phyloP scores from a whole-genome alignment of 2,113 vertebrate species.

The Neotoma lepida region DNA sequence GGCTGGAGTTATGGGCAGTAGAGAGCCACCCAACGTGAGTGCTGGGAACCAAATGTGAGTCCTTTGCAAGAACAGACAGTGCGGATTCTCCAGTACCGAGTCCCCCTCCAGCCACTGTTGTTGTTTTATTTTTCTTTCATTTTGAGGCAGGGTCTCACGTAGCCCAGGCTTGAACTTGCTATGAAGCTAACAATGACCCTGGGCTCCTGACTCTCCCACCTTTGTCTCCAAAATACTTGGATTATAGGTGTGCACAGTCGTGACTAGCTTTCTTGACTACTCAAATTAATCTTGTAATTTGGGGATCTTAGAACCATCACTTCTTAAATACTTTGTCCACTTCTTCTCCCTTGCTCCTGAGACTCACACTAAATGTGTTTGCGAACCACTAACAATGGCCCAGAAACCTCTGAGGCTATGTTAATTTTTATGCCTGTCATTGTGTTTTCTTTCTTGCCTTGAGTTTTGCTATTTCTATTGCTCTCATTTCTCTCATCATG shows the following conservation, averaged over 20 bases:
- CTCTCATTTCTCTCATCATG: not conserved
- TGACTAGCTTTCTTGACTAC: not conserved
- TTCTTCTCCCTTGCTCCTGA: not conserved
- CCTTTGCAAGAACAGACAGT: not conserved
- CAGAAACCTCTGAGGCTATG: not conserved
- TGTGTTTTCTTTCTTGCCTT: not conserved
- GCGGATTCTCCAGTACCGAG: not conserved
- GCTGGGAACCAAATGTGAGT: not conserved
- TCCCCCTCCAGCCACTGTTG: not conserved
- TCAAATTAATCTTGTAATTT: slow-evolving; percentile 25
- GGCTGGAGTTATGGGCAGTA: not conserved
- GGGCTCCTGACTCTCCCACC: not conserved
- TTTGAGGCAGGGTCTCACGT: not conserved
- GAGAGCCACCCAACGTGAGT: not conserved
- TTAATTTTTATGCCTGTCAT: not conserved
- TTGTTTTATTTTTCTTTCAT: too few species aligned
- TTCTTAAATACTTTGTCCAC: not conserved
- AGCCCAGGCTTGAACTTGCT: not conserved
- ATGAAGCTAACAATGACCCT: not conserved
- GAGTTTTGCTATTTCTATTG: not conserved
- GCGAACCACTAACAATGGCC: not conserved
- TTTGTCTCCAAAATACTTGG: not conserved
- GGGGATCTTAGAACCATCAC: not conserved
- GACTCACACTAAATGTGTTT: not conserved
- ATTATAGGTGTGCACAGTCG: not conserved